Percentiles rank a stretch among this genome's conserved stretches.
phyloP scores from a whole-genome alignment of 2,113 vertebrate species.

The Pygoscelis adeliae region DNA sequence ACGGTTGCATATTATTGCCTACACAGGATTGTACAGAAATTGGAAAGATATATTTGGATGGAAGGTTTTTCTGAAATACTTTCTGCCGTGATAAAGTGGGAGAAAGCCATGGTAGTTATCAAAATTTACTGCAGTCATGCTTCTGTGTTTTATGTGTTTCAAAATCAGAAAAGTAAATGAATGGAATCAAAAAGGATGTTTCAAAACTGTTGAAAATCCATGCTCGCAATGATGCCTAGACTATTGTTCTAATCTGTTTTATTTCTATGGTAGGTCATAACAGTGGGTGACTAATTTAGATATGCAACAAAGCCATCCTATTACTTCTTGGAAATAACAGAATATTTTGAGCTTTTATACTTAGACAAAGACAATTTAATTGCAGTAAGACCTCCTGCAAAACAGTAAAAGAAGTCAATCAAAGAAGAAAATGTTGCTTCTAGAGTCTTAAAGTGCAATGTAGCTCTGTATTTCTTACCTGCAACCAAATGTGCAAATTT shows the following conservation, averaged over 20 bases:
- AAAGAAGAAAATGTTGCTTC: neutral
- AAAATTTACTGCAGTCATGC: neutral
- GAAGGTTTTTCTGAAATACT: neutral
- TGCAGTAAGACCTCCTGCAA: neutral
- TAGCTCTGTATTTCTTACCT: neutral
- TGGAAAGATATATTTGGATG: neutral
- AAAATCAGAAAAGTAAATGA: slow-evolving; percentile 4
- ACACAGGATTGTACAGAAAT: neutral
- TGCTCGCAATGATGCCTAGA: neutral
- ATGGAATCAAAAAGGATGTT: neutral
- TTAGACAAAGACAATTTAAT: slow-evolving; percentile 16
- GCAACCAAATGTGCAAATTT: neutral
- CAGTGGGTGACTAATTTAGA: slow-evolving; percentile 14
- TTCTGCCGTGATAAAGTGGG: neutral
- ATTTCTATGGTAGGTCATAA: neutral
- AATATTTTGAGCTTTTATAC: slow-evolving; percentile 9
- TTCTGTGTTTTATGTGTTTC: neutral
- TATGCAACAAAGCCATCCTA: slow-evolving; percentile 7
- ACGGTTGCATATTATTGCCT: neutral
- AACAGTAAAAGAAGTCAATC: neutral
- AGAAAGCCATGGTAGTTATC: slow-evolving; percentile 5
- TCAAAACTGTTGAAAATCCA: slow-evolving; percentile 1
- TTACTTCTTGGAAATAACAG: slow-evolving; percentile 17
- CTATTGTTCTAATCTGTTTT: slow-evolving; percentile 23
- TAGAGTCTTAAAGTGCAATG: neutral